These are phyloP conservation scores for Meta bourneti DNA, from an alignment of 2,888 invertebrate genomes.

Conservation along the genomic window DNA sequence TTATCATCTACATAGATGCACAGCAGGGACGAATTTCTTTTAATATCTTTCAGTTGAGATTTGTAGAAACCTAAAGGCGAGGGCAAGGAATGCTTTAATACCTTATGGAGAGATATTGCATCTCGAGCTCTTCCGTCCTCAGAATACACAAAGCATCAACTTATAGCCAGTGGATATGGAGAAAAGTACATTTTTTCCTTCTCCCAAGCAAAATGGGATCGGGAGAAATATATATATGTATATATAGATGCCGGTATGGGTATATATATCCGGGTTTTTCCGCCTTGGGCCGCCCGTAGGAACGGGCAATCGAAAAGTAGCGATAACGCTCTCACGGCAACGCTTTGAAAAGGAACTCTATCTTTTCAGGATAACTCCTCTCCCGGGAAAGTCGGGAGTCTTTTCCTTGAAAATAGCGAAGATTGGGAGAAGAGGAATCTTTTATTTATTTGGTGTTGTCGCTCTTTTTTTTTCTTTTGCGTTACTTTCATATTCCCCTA, in stretches of 20 bases:
- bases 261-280: conserved; percentile 55
- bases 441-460: neutral
- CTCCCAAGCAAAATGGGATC: conserved; percentile 26
- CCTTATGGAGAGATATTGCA: conserved; percentile 46
- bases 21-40: neutral
- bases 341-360: conserved; percentile 52
- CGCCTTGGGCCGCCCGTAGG: conserved; percentile 43
- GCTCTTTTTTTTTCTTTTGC: neutral
- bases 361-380: conserved; percentile 49
- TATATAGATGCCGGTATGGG: conserved; percentile 13
- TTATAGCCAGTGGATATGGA: conserved; percentile 68
- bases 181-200: conserved; percentile 46
- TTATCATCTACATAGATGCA: too few species aligned
- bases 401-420: conserved; percentile 55
- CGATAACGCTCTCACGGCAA: conserved; percentile 38
- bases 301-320: conserved; percentile 49
- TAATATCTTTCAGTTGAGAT: conserved; percentile 50
- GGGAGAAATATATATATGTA: conserved; percentile 31
- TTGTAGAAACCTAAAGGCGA: conserved; percentile 20
- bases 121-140: conserved; percentile 24
- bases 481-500: neutral
- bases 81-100: conserved; percentile 34
- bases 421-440: conserved; percentile 38
- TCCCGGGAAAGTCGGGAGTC: conserved; percentile 43
- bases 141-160: conserved; percentile 39